Base-by-base conservation (phyloP, 2,797 vertebrate species). In the Florisuga fusca region DNA sequence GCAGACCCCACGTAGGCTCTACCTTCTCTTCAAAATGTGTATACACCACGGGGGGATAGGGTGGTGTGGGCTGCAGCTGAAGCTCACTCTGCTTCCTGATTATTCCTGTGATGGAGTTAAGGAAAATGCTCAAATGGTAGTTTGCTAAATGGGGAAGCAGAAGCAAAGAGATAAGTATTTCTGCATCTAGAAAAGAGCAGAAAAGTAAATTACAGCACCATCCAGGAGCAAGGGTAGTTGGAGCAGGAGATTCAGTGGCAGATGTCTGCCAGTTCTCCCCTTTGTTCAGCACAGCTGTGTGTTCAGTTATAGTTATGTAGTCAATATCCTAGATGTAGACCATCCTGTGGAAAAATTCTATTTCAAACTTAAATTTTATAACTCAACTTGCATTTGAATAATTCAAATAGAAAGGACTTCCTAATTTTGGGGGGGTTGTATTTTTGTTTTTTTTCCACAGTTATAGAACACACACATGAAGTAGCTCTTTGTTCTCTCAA, bases 131-230 rank as follows among this genome's bases (percentile, higher is more conserved):
- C 72, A 83, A 87, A 72, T 85, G 79, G 89, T 17, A 31, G 38
- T 61, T 89, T 80, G 64, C 79, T 89, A 41, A 83, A 46, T 72
- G 90, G 34, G 14, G 54, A 33, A 82, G 33, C 31, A 79, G 82
- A 88, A 85, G 84, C 66, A 36, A 78, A 10, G 66, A 76, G 58
- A n/a, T 78, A 68, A 95, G 43, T 72, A 41, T 33, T 88, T 51
- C 69, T 67, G 58, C 31, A 13, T 91, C 84, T 86, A 72, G 53
- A 53, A 93, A 77, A 81, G 55, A 87, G 34, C 38, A 91, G 82
- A 86, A 46, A 46, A 93, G 66, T 91, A 73, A 93, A 95, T 95
- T 86, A 91, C 6, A 50, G 43, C 41, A 59, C 62, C 82, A 54
- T 0, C 3, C 76, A 92, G 64, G 38, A 87, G 29, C 4, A 31